Percentiles rank a stretch among this genome's conserved stretches.
phyloP scores from a whole-genome alignment of 2,113 vertebrate genomes.

The Rhagologus leucostigma region DNA sequence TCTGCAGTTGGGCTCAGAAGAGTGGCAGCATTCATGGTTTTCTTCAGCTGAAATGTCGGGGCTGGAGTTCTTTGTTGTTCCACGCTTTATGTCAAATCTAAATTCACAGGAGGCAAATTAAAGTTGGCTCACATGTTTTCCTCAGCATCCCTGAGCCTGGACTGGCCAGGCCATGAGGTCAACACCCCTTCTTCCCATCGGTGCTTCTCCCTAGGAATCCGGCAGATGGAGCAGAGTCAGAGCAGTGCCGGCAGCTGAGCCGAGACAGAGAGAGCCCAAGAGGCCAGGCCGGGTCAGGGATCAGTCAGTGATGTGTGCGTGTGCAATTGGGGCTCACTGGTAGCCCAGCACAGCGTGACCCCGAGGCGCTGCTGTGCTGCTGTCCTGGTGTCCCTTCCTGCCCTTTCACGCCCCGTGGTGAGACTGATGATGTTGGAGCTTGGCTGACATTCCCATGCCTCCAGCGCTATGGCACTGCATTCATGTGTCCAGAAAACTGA shows the following conservation, averaged over 20 bases:
- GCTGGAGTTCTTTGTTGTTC: neutral
- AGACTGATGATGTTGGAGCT: neutral
- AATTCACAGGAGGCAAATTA: neutral
- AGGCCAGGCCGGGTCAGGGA: rapidly evolving
- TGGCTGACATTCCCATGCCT: rapidly evolving
- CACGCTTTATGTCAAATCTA: neutral
- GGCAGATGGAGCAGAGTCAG: neutral
- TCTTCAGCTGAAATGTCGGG: neutral
- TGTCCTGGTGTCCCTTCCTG: neutral
- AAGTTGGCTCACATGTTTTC: neutral
- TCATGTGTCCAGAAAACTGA: neutral
- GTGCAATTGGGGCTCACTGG: neutral
- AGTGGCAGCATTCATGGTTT: neutral
- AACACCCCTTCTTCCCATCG: rapidly evolving
- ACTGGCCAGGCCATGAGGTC: neutral
- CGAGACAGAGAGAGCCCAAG: neutral
- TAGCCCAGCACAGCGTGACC: neutral
- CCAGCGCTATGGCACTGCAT: rapidly evolving
- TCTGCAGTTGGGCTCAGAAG: neutral
- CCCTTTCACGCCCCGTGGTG: rapidly evolving
- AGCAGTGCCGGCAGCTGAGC: rapidly evolving
- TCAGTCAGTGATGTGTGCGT: neutral
- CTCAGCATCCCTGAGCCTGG: neutral
- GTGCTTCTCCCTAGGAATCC: rapidly evolving
- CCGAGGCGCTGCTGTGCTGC: rapidly evolving